Conservation (phyloP, 2,888 invertebrate species). For the Apantesis nais region DNA sequence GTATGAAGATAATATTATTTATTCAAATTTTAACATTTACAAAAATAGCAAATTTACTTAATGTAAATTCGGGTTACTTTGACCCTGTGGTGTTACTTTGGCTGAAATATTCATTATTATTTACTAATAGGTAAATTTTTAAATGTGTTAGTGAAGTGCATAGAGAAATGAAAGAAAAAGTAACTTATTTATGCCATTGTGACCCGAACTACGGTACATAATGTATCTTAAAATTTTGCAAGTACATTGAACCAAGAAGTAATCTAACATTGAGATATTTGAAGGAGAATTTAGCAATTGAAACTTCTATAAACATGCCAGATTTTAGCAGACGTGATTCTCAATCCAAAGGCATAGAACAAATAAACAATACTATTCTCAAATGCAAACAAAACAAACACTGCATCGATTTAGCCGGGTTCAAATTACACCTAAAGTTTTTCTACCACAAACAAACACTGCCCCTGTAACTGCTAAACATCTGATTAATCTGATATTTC, state of each 20-base stretch:
- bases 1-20: too few species aligned
- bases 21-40: too few species aligned
- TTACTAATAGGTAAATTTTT: background rate
- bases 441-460: constrained; percentile 23
- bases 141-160: background rate
- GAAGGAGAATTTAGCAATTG: constrained; percentile 8
- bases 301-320: constrained; percentile 12
- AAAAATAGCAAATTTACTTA: too few species aligned
- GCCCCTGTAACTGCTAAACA: constrained; percentile 17
- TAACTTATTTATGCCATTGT: background rate
- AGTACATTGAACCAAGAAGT: background rate
- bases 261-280: constrained; percentile 1
- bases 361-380: constrained; percentile 11
- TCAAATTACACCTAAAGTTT: constrained; percentile 11
- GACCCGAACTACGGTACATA: background rate
- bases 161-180: background rate
- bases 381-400: constrained; percentile 10
- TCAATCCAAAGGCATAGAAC: constrained; percentile 4
- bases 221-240: too few species aligned
- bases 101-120: too few species aligned
- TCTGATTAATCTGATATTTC: constrained; percentile 13
- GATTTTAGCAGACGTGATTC: constrained; percentile 9
- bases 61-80: too few species aligned
- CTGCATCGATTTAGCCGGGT: constrained; percentile 5
- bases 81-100: too few species aligned